Evolutionary conservation across 2,888 invertebrate genomes (phyloP), one percentile per base, ranked within the genome.

Genomic region (Enchytraeus crypticus): DNA sequence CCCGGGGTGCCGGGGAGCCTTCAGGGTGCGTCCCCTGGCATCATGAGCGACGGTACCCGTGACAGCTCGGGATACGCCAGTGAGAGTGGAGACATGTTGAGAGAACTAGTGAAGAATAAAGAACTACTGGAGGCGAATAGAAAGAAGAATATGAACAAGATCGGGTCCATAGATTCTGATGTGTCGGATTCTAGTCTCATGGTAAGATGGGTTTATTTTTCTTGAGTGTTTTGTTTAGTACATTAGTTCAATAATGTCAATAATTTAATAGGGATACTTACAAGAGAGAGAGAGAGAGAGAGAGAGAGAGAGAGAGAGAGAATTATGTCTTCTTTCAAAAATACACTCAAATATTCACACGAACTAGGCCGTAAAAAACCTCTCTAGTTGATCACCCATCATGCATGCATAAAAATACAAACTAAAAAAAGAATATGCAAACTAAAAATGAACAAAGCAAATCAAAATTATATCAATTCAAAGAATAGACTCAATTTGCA

Each of bases 61-160:
- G 66, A 66, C 56, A 68, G 67, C 46, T 65, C 67, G 2, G 68
- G 68, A 14, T 68, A 68, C 47, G 67, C 59, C 51, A 62, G 69
- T 53, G 72, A 74, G 55, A 88, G 91, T 2, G 86, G 91, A 0
- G 93, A 93, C 74, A 91, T 92, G 85, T 89, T 95, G 78, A 86
- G 91, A 74, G 93, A 93, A 74, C 88, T 95, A 85, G 84, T 95
- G 70, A 90, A 89, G 69, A 92, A 92, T 77, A 95, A 95, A 79
- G 85, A 92, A 69, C 88, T 92, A 74, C 85, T 89, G 59, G 88
- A 92, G 75, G 85, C 88, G 57, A 26, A 57, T 18, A 59, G 58
- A 14, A 67, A 55, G 57, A 66, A 63, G 27, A 55, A 46, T 27
- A 59, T 67, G 14, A 51, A 55, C 61, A 91, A 89, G 81, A 82